phyloP scores from a whole-genome alignment of 2,797 vertebrate genomes.

The Lepidocolaptes lacrymiger region DNA sequence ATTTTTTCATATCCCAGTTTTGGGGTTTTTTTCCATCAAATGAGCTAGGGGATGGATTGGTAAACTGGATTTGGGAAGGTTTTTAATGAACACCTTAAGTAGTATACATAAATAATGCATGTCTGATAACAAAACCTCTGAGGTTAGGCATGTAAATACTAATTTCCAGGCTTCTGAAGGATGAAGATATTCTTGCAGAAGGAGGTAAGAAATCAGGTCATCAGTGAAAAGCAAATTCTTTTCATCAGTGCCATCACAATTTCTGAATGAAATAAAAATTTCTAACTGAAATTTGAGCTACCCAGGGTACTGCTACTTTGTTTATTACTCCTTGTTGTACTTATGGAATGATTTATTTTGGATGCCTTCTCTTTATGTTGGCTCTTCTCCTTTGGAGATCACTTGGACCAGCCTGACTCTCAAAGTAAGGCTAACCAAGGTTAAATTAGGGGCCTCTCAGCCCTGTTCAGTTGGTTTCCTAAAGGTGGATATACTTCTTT shows the following conservation, averaged over 20 bases:
- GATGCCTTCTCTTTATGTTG: neutral
- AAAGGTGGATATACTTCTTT: neutral
- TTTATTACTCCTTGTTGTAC: neutral
- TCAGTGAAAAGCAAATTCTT: neutral
- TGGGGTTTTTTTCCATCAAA: rapidly evolving
- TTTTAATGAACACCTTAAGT: neutral
- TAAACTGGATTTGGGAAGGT: neutral
- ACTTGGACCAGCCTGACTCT: neutral
- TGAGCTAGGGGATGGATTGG: neutral
- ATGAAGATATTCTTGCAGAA: neutral
- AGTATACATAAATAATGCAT: neutral
- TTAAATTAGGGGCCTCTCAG: neutral
- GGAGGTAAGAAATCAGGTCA: neutral
- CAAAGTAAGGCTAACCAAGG: neutral
- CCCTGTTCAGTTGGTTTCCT: neutral
- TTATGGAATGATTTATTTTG: neutral
- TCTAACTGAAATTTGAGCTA: neutral
- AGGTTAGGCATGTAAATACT: neutral
- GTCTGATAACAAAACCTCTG: neutral
- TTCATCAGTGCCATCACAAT: neutral
- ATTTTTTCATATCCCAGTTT: neutral
- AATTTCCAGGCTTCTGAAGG: neutral
- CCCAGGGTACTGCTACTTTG: neutral
- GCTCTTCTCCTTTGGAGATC: neutral
- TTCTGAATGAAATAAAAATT: neutral